Evolutionary conservation across 2,113 vertebrate species (phyloP), one percentile per base, ranked within the genome.

Genomic region (Pholis gunnellus): DNA sequence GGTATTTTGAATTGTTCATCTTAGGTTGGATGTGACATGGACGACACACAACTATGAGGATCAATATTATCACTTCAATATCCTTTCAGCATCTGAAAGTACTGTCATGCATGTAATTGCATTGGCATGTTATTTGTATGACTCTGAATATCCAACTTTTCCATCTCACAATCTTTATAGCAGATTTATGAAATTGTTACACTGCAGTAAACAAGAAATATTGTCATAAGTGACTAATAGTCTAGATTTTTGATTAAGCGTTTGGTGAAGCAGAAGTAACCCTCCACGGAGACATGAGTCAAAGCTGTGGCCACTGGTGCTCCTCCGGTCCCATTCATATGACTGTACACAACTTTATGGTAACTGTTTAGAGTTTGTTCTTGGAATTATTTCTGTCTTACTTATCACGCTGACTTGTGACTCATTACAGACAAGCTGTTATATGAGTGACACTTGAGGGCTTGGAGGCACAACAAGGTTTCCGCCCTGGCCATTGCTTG

Each of bases 231-330:
- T 92, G 88, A 92, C 61, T 70, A 82, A 90, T 15, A 38, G 72
- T 78, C 76, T 86, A 17, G 13, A 64, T 77, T 79, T 79, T 15
- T 80, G 66, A 71, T 66, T 6, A 71, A 68, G 9, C 20, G 1
- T 56, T 18, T 52, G 14, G 14, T 68, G 25, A 83, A 87, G 77
- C 63, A 78, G 79, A 89, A 87, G 85, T 83, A 61, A 50, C 56
- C 48, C 60, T 72, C 70, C 27, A 44, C 80, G 75, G 22, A 72
- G 11, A 57, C n/a, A 87, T 92, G 92, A 94, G 86, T 94, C 92
- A 93, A 84, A 75, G 52, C 50, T 52, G 54, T 18, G 36, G 14
- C 29, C 72, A 72, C 3, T 18, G 18, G 27, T 60, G 31, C 72
- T 77, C 72, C 72, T 36, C 52, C 48, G 2, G 6, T 68, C 31